These are phyloP conservation scores for Drosophila anomelani DNA, from an alignment of 2,888 invertebrate species.

Conservation along the genomic window DNA sequence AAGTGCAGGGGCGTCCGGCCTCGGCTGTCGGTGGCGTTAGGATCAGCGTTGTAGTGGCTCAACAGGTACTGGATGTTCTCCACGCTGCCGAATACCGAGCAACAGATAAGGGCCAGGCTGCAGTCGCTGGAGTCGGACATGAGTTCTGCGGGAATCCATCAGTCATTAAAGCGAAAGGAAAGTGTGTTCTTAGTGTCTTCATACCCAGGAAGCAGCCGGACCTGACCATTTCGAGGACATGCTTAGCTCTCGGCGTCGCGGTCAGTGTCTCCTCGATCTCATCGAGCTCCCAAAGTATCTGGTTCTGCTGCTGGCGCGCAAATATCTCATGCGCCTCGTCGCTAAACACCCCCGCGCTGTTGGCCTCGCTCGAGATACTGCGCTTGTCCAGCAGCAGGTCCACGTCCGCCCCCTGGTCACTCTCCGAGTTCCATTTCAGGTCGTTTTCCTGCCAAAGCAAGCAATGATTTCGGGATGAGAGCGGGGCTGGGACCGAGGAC, in stretches of 20 bases:
- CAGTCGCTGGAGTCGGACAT: slow-evolving; percentile 79
- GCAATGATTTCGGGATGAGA: background rate
- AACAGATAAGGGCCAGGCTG: slow-evolving; percentile 82
- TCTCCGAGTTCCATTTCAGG: slow-evolving; percentile 82
- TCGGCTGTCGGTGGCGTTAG: slow-evolving; percentile 88
- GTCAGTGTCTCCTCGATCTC: slow-evolving; percentile 82
- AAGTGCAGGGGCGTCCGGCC: slow-evolving; percentile 91
- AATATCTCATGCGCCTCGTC: slow-evolving; percentile 82
- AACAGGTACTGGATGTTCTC: slow-evolving; percentile 79
- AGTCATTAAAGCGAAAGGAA: background rate
- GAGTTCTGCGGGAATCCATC: slow-evolving; percentile 61
- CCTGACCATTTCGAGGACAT: slow-evolving; percentile 79
- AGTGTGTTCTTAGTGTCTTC: slow-evolving; percentile 5
- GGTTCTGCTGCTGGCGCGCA: slow-evolving; percentile 79
- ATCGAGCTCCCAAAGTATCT: slow-evolving; percentile 81
- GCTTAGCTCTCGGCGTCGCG: slow-evolving; percentile 68
- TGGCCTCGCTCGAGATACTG: slow-evolving; percentile 83
- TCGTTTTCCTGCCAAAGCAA: slow-evolving; percentile 82
- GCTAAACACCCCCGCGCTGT: slow-evolving; percentile 81
- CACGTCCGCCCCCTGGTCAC: slow-evolving; percentile 74
- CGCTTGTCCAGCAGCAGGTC: slow-evolving; percentile 81
- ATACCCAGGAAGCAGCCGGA: slow-evolving; percentile 78
- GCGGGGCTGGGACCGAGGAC: background rate
- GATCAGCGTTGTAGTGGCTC: slow-evolving; percentile 85
- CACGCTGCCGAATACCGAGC: slow-evolving; percentile 78